Evolutionary conservation across 2,888 invertebrate genomes (phyloP), one percentile per base, ranked within the genome.

Genomic region (Branchellion lobata): DNA sequence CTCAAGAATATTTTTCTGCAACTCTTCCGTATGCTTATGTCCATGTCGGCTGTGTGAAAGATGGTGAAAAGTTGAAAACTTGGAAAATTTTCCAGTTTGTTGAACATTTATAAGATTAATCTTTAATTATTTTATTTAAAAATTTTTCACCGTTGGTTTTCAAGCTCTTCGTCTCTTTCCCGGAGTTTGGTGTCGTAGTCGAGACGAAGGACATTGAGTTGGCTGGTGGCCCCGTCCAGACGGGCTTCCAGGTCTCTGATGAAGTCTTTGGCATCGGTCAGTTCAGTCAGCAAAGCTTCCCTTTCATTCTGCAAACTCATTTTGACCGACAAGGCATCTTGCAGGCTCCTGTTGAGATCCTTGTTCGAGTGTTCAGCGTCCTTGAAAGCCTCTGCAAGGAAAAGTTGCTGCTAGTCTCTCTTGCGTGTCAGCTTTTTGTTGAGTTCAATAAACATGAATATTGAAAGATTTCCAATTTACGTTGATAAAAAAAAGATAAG

Each of bases 101-200:
- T 65, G 24, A 65, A 14, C 8, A 65, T n/a, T 24, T 65, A 14
- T 65, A 27, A 65, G 11, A 11, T 40, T n/a, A 73, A 47, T 47
- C 27, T 34, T n/a, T n/a, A n/a, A n/a, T n/a, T n/a, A n/a, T n/a
- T n/a, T 71, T n/a, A 11, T 29, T 33, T 71, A 71, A 71, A 3
- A 33, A 21, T 29, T 69, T 8, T 93, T 92, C 89, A 97, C 96
- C 96, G 95, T 88, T 97, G 94, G 85, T 92, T 90, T 90, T 99
- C 98, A 87, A 99, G 92, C 90, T 99, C 98, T 88, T 99, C 98
- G 85, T 98, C 98, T 91, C 98, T 98, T 90, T 97, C 96, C 84
- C 93, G 92, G 86, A 99, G 91, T 86, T 97, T 93, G 89, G 94
- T 94, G 90, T 99, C 99, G 87, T 94, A 94, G 86, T 99, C 98